Evolutionary conservation across 2,888 invertebrate species (phyloP), one percentile per base, ranked within the genome.

Genomic region (Pemphredon lugubris): DNA sequence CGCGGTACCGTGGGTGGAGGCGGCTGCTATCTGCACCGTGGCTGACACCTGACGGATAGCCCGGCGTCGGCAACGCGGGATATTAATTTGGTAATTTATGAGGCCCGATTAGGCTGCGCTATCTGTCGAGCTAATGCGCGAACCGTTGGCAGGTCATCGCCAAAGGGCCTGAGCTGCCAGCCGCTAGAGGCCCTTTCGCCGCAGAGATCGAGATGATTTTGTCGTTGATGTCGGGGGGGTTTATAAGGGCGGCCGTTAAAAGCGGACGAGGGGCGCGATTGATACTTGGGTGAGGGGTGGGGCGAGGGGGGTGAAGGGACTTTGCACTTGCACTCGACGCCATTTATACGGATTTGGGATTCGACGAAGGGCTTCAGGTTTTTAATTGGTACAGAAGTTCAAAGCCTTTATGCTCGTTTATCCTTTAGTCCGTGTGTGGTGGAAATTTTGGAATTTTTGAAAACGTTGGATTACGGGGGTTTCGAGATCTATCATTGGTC

Each of bases 81-180:
- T 89, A 89, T 89, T 88, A 89, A 89, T 89, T 89, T 89, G 87
- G 84, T 88, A 88, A 89, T 89, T 89, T 89, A 89, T 87, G 87
- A 83, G 82, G 78, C 79, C 85, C 88, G 88, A 88, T 89, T 89
- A 88, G 87, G 84, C 87, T 83, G 82, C 84, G 87, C 85, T 89
- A 88, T 88, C 87, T 85, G 86, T 88, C 84, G 82, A 78, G 82
- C 86, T 88, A 89, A 89, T 87, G 88, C 86, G 86, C 84, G 85
- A 88, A 84, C 84, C 87, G 87, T 89, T 87, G 89, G 86, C 88
- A 85, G 88, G 86, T 88, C 85, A 86, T 85, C 84, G 85, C 83
- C 81, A 58, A 77, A 81, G 81, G 81, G 81, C 79, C 79, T 66
- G 73, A 68, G 55, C 68, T 73, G 63, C 76, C 79, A 63, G 55